These are phyloP conservation scores for Coilia nasus DNA, from an alignment of 2,797 vertebrate species.

Conservation along the genomic window DNA sequence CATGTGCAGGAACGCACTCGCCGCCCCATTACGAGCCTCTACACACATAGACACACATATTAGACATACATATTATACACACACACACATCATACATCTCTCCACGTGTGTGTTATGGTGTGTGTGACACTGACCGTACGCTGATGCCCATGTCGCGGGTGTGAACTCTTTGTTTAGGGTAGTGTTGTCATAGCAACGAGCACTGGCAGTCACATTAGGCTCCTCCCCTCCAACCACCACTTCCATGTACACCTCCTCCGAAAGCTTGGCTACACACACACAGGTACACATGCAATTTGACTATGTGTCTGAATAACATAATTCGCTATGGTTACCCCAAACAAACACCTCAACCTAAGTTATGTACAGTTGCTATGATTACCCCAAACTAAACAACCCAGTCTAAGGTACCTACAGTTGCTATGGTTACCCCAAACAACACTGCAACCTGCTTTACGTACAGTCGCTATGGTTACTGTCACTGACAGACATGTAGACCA, in stretches of 20 bases:
- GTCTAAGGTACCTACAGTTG: background rate
- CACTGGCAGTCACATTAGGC: slow-evolving; percentile 69
- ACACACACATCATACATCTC: background rate
- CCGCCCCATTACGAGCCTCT: slow-evolving; percentile 94
- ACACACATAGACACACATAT: slow-evolving; percentile 27
- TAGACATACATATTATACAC: background rate
- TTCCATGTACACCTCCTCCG: slow-evolving; percentile 94
- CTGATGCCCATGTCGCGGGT: slow-evolving; percentile 91
- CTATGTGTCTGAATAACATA: too few relatives aligned
- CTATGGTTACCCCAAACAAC: background rate
- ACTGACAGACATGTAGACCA: slow-evolving; percentile 98
- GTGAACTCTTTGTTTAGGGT: slow-evolving; percentile 91
- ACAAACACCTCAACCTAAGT: too few relatives aligned
- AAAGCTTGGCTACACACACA: slow-evolving; percentile 82
- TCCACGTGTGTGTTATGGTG: slow-evolving; percentile 28
- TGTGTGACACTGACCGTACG: slow-evolving; percentile 82
- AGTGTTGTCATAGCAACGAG: slow-evolving; percentile 84
- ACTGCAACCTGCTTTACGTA: slow-evolving; percentile 45
- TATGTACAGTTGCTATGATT: too few relatives aligned
- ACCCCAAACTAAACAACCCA: too few relatives aligned
- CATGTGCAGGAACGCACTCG: slow-evolving; percentile 94
- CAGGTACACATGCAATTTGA: slow-evolving; percentile 42
- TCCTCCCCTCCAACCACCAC: slow-evolving; percentile 92
- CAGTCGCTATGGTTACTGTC: slow-evolving; percentile 92
- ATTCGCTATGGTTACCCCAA: too few relatives aligned